phyloP scores from a whole-genome alignment of 2,113 vertebrate genomes.

The Cyanistes caeruleus region DNA sequence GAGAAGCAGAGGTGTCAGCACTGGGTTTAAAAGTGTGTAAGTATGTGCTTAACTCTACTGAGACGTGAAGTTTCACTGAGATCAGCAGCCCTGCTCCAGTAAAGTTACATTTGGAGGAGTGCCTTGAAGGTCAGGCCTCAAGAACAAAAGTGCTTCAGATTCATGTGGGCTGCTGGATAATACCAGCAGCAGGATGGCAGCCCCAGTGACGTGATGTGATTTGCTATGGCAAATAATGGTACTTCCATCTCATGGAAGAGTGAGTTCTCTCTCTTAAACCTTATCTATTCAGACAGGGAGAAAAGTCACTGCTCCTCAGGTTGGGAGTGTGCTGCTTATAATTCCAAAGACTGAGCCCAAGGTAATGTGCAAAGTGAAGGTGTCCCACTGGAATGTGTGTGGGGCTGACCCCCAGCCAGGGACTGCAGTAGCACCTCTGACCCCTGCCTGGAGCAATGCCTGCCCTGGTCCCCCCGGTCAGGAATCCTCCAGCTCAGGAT shows the following conservation, averaged over 20 bases:
- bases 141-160: background rate
- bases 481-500: background rate
- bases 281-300: background rate
- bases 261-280: background rate
- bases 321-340: background rate
- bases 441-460: background rate
- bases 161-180: background rate
- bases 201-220: background rate
- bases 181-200: background rate
- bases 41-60: slow-evolving; percentile 24
- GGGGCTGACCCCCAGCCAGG: background rate
- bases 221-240: background rate
- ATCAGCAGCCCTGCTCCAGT: background rate
- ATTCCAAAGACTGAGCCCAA: background rate
- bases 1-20: slow-evolving; percentile 9
- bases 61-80: slow-evolving; percentile 30
- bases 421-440: background rate
- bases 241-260: background rate
- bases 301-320: background rate
- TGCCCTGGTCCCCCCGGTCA: background rate
- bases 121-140: slow-evolving; percentile 12
- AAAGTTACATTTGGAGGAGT: background rate
- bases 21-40: background rate
- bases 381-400: background rate
- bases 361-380: background rate